Percentiles rank a stretch among this genome's conserved stretches.
Evolutionary conservation across 2,888 invertebrate species (phyloP).

Genomic region (Machimus atricapillus): DNA sequence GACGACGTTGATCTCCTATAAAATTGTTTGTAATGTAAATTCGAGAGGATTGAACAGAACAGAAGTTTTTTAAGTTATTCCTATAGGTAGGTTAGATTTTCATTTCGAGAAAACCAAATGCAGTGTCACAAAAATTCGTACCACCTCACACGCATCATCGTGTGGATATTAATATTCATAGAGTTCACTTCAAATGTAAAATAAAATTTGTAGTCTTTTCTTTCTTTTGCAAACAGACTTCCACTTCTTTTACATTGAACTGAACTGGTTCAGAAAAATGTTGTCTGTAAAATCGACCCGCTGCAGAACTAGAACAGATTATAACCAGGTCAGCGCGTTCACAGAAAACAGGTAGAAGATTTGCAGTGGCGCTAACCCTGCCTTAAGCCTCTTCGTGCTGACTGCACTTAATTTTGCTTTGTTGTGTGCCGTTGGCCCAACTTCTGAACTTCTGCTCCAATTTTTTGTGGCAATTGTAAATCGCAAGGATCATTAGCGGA

Average conservation of each 20-base stretch:
- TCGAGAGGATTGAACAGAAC: too few species aligned
- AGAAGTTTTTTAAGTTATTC: too few species aligned
- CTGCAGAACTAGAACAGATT: neutral
- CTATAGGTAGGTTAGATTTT: too few species aligned
- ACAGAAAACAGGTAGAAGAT: neutral
- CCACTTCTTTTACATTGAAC: neutral
- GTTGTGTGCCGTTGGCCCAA: neutral
- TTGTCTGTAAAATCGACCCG: neutral
- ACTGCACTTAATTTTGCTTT: neutral
- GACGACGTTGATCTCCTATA: too few species aligned
- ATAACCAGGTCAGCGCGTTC: neutral
- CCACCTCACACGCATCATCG: too few species aligned
- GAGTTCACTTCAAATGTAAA: neutral
- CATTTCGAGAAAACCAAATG: too few species aligned
- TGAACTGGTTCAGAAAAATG: neutral
- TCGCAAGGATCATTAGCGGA: neutral
- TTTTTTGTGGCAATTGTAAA: neutral
- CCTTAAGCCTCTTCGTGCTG: neutral
- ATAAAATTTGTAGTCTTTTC: neutral
- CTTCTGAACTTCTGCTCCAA: neutral
- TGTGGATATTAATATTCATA: too few species aligned
- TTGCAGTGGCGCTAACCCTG: conserved; percentile 1
- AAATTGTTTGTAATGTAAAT: too few species aligned
- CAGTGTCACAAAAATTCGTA: too few species aligned
- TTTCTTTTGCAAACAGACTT: neutral